These are phyloP conservation scores for Ectobius pallidus DNA, from an alignment of 2,888 invertebrate species.

Conservation along the genomic window DNA sequence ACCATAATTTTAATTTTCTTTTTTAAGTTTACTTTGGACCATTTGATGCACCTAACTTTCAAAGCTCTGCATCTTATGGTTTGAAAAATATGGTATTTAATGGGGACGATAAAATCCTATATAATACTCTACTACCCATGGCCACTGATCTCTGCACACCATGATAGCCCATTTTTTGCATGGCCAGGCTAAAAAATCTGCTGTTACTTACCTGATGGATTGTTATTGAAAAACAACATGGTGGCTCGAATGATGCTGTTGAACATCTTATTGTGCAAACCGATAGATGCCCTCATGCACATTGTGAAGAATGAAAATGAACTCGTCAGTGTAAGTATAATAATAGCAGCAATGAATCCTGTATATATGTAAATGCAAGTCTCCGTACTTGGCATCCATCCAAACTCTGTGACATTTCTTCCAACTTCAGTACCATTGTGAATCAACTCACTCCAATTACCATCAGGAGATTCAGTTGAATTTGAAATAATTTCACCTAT, in stretches of 20 bases:
- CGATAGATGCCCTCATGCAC: slow-evolving; percentile 58
- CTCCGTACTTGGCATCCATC: slow-evolving; percentile 1
- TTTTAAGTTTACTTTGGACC: too few relatives aligned
- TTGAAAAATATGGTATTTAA: too few relatives aligned
- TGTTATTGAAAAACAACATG: slow-evolving; percentile 81
- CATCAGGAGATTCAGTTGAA: neutral
- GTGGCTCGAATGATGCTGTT: slow-evolving; percentile 59
- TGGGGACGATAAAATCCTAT: too few relatives aligned
- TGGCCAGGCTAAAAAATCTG: too few relatives aligned
- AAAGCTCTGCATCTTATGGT: too few relatives aligned
- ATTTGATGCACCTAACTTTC: too few relatives aligned
- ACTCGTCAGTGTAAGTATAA: slow-evolving; percentile 51
- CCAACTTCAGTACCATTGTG: neutral
- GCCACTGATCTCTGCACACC: too few relatives aligned
- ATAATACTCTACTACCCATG: too few relatives aligned
- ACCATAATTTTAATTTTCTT: too few relatives aligned
- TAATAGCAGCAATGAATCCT: slow-evolving; percentile 55
- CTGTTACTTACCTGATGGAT: slow-evolving; percentile 67
- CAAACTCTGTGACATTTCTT: neutral
- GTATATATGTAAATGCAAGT: slow-evolving; percentile 53
- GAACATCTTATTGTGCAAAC: slow-evolving; percentile 63
- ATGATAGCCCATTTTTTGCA: too few relatives aligned
- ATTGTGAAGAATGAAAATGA: slow-evolving; percentile 28
- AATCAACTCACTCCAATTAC: neutral
- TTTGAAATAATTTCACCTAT: too few relatives aligned